phyloP scores from a whole-genome alignment of 2,888 invertebrate species.

The Liposcelis brunnea region DNA sequence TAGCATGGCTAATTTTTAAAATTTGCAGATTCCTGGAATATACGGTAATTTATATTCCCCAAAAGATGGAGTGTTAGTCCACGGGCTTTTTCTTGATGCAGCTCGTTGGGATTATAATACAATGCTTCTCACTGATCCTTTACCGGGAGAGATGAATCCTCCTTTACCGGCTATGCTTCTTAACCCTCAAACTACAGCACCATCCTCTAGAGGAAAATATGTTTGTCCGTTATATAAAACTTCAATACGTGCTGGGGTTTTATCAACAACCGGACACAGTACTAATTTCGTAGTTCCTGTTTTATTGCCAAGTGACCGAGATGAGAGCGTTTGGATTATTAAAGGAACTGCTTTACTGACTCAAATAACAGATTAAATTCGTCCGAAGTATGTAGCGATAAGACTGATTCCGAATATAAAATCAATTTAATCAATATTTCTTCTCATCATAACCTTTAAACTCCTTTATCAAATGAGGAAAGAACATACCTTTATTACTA shows the following conservation, averaged over 20 bases:
- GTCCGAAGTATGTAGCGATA: neutral
- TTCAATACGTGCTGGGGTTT: constrained; percentile 62
- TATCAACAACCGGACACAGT: constrained; percentile 85
- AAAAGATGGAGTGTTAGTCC: constrained; percentile 51
- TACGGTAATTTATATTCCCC: constrained; percentile 30
- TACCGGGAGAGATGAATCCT: constrained; percentile 62
- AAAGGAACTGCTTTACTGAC: constrained; percentile 76
- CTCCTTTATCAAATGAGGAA: too few relatives aligned
- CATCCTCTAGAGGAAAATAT: constrained; percentile 31
- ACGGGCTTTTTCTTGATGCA: constrained; percentile 75
- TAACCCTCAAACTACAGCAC: constrained; percentile 35
- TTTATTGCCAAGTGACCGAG: constrained; percentile 42
- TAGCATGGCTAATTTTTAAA: too few relatives aligned
- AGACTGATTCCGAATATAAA: too few relatives aligned
- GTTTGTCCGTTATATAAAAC: constrained; percentile 76
- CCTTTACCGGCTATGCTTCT: constrained; percentile 50
- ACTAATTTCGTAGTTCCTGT: constrained; percentile 80
- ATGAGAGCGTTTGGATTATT: constrained; percentile 68
- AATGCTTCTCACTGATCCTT: constrained; percentile 57
- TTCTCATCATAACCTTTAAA: too few relatives aligned
- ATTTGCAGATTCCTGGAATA: constrained; percentile 25
- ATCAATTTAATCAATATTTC: too few relatives aligned
- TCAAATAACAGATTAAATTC: constrained; percentile 49
- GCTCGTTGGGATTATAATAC: constrained; percentile 59
- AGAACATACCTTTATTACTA: too few relatives aligned